Evolutionary conservation across 2,113 vertebrate genomes (phyloP), one percentile per base, ranked within the genome.

Genomic region (Semicossyphus pulcher): DNA sequence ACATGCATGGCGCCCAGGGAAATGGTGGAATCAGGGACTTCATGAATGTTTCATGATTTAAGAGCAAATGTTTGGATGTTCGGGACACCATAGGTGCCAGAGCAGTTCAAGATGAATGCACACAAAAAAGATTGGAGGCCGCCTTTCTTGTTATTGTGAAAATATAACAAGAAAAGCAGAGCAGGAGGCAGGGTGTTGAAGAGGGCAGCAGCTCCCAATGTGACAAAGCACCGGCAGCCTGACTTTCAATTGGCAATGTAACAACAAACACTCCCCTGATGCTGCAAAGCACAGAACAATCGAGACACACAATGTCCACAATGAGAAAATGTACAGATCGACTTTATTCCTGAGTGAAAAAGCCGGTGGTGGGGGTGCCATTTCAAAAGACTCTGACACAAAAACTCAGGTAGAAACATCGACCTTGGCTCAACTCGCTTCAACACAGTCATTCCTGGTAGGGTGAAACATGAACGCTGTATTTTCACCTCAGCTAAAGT

Each of bases 11-110:
- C 56, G 58, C 69, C 68, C 2, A 2, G 83, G 76, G 78, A 77
- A 41, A 61, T 16, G 23, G 45, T 1, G 7, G 25, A 76, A 75
- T 65, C 58, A 39, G 51, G 83, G 75, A 69, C 83, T 81, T 76
- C 83, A 89, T 89, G 83, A 87, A 92, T 89, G 66, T 89, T 90
- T 86, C 80, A 88, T 86, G 72, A 51, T 73, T 78, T 78, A 84
- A 72, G 76, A 76, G 80, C 42, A 80, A 90, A 86, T 45, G 80
- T 71, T 77, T 58, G 37, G 51, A 71, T 81, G 83, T 76, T 76
- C 42, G 72, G 74, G 75, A 70, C 63, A 14, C 56, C 75, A 1
- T 12, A 48, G 74, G 73, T 44, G 83, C 64, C 57, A 2, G 62
- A 57, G 58, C 49, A 15, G 54, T 83, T 72, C 45, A 59, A 70